These are phyloP conservation scores for Anoncus sp. DNA, from an alignment of 2,888 invertebrate genomes.

Conservation along the genomic window DNA sequence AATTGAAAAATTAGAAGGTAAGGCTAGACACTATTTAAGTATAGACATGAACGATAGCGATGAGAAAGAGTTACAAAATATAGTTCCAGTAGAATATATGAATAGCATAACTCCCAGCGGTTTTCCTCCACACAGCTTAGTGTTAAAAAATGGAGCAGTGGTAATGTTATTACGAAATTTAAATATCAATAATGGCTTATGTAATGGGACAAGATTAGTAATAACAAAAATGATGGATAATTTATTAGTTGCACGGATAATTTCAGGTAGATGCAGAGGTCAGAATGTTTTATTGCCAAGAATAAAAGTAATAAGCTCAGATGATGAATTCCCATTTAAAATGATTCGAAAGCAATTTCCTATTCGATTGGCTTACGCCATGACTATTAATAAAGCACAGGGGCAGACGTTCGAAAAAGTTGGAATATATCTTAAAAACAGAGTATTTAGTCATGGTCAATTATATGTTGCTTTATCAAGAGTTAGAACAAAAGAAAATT, in stretches of 20 bases:
- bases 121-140: conserved; percentile 28
- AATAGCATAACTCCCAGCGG: conserved; percentile 6
- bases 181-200: conserved; percentile 23
- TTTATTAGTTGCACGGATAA: conserved; percentile 37
- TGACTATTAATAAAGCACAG: conserved; percentile 36
- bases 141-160: conserved; percentile 43
- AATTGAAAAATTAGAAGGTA: conserved; percentile 5
- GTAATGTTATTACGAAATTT: conserved; percentile 49
- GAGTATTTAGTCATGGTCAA: conserved; percentile 57
- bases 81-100: conserved; percentile 18
- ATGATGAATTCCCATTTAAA: conserved; percentile 24
- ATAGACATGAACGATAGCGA: conserved; percentile 26
- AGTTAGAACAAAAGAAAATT: conserved; percentile 30
- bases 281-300: conserved; percentile 50
- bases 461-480: conserved; percentile 54
- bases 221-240: conserved; percentile 12
- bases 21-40: conserved; percentile 8
- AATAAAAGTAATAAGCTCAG: conserved; percentile 41
- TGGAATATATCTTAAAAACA: conserved; percentile 49
- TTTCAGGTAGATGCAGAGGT: conserved; percentile 32
- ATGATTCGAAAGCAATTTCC: conserved; percentile 25
- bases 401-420: conserved; percentile 36
- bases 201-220: conserved; percentile 37
- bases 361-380: conserved; percentile 15
- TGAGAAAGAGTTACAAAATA: conserved; percentile 13